Evolutionary conservation across 2,797 vertebrate genomes (phyloP), one percentile per base, ranked within the genome.

Genomic region (Syngnathus acus): DNA sequence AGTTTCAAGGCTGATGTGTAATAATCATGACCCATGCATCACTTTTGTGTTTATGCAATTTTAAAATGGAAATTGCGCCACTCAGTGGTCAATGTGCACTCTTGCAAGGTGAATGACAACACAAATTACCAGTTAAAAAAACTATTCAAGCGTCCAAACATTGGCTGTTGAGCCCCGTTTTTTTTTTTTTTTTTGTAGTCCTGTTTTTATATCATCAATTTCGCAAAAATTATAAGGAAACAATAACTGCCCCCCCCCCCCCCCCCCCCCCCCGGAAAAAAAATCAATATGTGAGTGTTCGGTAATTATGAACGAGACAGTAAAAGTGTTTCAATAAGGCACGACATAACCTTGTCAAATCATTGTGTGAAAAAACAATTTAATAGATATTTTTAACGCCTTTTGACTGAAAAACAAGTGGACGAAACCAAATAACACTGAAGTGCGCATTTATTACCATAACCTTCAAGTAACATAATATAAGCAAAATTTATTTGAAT

Each of bases 401-500:
- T 51, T 51, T 51, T 8, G 50, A 47, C 17, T 6, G 16, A 16
- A 16, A 47, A 47, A 47, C 45, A 47, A 51, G n/a, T 14, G 73
- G 82, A 69, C 47, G 53, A 69, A 73, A 82, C 81, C 82, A 86
- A 82, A 67, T 63, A 2, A 16, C 8, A 40, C n/a, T 9, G 16
- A 9, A 39, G 11, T 14, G 21, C 14, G 1, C 1, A 1, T 0
- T 11, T 2, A 3, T 21, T 21, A 16, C 13, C 13, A 16, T 26
- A 16, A 43, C 6, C 13, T 45, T 45, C 13, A n/a, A 45, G 45
- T 1, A 45, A 26, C 21, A 62, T 61, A 61, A 11, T 62, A 4
- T 10, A 9, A 45, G n/a, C 4, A 23, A 16, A 7, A 9, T 45
- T 45, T 5, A 26, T n/a, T 43, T 6, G 1, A 21, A n/a, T 23